Base-by-base conservation (phyloP, 2,888 invertebrate species). In the Drosophila parthenogenetica region DNA sequence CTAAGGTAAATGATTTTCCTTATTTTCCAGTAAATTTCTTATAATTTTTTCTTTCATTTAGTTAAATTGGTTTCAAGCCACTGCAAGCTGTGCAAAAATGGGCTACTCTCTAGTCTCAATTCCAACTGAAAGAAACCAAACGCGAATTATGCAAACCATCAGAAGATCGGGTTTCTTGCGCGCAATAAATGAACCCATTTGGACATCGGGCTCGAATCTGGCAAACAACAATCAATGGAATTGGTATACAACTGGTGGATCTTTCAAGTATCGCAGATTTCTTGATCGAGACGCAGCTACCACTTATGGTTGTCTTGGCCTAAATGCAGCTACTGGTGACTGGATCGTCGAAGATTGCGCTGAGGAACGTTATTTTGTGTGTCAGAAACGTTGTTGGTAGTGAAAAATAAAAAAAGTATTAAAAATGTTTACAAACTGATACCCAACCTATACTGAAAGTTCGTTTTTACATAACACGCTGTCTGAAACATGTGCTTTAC, bases 191-290 rank as follows among this genome's bases (percentile, higher is more conserved):
- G 70, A 69, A 10, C 39, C 71, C 0, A 1, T 70, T n/a, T 71
- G 71, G 71, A 65, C 66, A 0, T 59, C 66, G 11, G 71, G 70
- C 43, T 46, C 70, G 0, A 71, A 70, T 45, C 46, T 57, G 11
- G 71, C 65, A 1, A 10, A 3, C 5, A 5, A 11, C 3, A 29
- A 7, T 13, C 5, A n/a, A n/a, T 71, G 65, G 66, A 25, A 5
- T 4, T 70, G 71, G 71, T 53, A 14, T 8, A 42, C 19, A 13
- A 43, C 11, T 7, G 71, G 70, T 3, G 8, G n/a, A 1, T 0
- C 13, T 4, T 2, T 73, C 0, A 16, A 0, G 1, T 60, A 57
- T 19, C n/a, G 14, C 1, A 60, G 66, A 11, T 71, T 71, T 8
- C 7, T 0, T 19, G 42, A 2, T 8, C 0, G 4, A 13, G 45